A percentile compares a stretch with the other conserved stretches of the same genome.
phyloP scores from a whole-genome alignment of 2,797 vertebrate genomes.

The Emys orbicularis region DNA sequence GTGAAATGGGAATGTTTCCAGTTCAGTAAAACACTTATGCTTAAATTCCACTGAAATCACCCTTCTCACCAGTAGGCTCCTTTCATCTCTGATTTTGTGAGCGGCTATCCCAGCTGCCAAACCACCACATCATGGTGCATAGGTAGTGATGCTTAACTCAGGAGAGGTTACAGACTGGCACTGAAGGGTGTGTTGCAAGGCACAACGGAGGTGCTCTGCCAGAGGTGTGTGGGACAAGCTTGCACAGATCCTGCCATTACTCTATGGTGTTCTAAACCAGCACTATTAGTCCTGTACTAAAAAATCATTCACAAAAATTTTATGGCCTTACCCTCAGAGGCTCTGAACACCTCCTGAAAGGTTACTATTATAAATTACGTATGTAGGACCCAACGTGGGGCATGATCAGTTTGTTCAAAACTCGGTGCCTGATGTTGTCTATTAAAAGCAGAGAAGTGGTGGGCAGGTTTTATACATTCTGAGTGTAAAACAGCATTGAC shows the following conservation, averaged over 20 bases:
- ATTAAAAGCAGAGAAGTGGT: conserved; percentile 16
- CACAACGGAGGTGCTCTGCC: background rate
- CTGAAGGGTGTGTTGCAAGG: background rate
- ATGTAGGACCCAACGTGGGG: background rate
- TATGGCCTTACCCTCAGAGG: conserved; percentile 47
- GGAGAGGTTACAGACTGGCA: background rate
- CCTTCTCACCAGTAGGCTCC: background rate
- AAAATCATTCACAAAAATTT: conserved; percentile 14
- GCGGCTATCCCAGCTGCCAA: background rate
- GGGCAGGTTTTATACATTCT: conserved; percentile 35
- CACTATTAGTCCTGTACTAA: conserved; percentile 36
- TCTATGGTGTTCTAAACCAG: background rate
- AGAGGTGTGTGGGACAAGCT: background rate
- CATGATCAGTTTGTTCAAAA: conserved; percentile 17
- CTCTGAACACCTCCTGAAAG: conserved; percentile 45
- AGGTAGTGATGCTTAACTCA: background rate
- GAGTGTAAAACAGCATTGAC: conserved; percentile 22
- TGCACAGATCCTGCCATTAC: background rate
- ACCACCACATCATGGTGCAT: background rate
- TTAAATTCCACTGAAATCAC: background rate
- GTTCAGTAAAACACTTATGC: background rate
- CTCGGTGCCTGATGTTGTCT: conserved; percentile 28
- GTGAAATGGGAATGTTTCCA: background rate
- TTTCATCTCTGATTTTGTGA: background rate
- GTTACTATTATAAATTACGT: conserved; percentile 55